These are phyloP conservation scores for Rotaria sp. DNA, from an alignment of 2,888 invertebrate species.

Conservation along the genomic window DNA sequence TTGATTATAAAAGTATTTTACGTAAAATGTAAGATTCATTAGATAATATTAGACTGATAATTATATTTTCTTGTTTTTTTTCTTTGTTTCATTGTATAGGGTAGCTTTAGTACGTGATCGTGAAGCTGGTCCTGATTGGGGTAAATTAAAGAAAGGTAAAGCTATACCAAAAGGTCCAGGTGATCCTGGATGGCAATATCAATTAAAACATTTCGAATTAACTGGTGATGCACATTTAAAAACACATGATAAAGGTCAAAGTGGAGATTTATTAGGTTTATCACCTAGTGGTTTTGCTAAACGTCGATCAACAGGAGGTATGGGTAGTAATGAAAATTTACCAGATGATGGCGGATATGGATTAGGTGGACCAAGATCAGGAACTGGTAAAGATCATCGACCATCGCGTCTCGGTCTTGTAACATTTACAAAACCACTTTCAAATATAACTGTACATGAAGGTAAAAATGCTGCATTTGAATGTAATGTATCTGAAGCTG, in stretches of 20 bases:
- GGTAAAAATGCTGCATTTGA: conserved; percentile 38
- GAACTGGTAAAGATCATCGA: conserved; percentile 2
- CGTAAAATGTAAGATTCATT: neutral
- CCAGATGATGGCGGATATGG: neutral
- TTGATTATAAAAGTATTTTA: conserved; percentile 46
- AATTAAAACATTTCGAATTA: conserved; percentile 38
- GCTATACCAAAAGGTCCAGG: conserved; percentile 21
- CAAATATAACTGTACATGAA: conserved; percentile 36
- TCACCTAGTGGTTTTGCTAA: neutral
- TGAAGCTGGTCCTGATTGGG: conserved; percentile 36
- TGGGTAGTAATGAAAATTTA: neutral
- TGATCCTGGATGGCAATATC: conserved; percentile 33
- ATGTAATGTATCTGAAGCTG: conserved; percentile 37
- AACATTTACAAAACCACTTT: conserved; percentile 35
- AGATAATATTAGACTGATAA: too few relatives aligned
- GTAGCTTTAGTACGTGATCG: neutral
- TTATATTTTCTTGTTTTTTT: neutral
- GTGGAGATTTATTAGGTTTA: conserved; percentile 3
- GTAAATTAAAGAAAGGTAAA: conserved; percentile 36
- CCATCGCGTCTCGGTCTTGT: neutral
- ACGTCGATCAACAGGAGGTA: neutral
- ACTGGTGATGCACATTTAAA: conserved; percentile 1
- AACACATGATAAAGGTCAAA: neutral
- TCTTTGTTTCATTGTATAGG: neutral
- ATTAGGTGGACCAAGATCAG: neutral